phyloP scores from a whole-genome alignment of 2,113 vertebrate genomes.

The Myrmophylax atrothorax region DNA sequence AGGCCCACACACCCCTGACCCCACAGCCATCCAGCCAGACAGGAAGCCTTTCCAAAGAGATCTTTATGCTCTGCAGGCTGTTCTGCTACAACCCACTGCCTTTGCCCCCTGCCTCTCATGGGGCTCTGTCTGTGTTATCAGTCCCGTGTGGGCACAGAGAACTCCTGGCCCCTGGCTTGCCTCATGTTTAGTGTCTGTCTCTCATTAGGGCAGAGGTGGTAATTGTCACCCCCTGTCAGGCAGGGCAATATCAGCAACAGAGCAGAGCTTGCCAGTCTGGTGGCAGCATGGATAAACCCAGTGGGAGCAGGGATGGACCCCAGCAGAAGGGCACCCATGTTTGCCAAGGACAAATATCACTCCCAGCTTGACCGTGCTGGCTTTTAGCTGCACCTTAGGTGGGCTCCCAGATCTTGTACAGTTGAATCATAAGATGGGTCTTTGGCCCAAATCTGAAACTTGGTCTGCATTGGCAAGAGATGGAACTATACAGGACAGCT shows the following conservation, averaged over 20 bases:
- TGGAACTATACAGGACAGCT: neutral
- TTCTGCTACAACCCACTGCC: neutral
- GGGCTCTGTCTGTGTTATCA: neutral
- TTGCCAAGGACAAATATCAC: neutral
- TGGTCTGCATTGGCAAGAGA: neutral
- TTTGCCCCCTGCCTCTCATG: neutral
- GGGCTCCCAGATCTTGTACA: neutral
- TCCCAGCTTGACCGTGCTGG: neutral
- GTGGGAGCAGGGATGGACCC: neutral
- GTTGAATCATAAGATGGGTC: neutral
- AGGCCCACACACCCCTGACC: neutral
- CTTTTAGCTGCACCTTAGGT: neutral
- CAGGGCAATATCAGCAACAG: neutral
- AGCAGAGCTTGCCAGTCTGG: neutral
- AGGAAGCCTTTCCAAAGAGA: neutral
- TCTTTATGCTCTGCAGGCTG: neutral
- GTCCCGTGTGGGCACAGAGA: neutral
- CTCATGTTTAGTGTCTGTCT: neutral
- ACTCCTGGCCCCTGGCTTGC: too few species aligned
- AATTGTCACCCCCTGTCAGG: neutral
- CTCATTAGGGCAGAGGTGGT: neutral
- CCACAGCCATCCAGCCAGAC: neutral
- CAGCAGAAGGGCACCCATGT: accelerated
- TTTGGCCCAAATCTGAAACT: neutral
- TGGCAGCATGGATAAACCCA: neutral